Percentiles rank a stretch among this genome's conserved stretches.
These are phyloP conservation scores for Umimayanthus kanabou DNA, from an alignment of 92 coral and sea anemone species.

Conservation along the genomic window DNA sequence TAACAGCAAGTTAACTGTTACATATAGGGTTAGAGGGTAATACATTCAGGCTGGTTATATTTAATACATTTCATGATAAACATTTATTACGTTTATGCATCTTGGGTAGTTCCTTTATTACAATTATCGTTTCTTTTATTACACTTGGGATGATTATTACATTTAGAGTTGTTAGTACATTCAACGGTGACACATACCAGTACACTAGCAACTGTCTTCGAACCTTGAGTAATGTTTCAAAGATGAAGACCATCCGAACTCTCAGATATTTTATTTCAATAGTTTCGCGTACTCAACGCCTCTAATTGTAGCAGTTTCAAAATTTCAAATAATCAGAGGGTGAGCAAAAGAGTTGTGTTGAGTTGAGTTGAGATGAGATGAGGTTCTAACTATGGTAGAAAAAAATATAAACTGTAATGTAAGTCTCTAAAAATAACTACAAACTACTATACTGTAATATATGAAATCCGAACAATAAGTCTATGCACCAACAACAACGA, in stretches of 20 bases:
- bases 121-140: too few relatives aligned
- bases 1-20: too few relatives aligned
- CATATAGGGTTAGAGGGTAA: too few relatives aligned
- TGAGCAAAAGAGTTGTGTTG: background rate
- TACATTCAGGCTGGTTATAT: too few relatives aligned
- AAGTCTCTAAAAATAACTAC: background rate
- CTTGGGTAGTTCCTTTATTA: too few relatives aligned
- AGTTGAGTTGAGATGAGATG: background rate
- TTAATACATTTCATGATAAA: too few relatives aligned
- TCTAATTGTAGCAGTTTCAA: background rate
- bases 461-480: background rate
- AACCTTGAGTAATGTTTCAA: background rate
- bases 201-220: background rate
- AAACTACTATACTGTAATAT: background rate
- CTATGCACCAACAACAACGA: background rate
- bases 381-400: constrained; percentile 8
- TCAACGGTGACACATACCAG: too few relatives aligned
- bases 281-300: background rate
- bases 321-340: background rate
- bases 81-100: too few relatives aligned
- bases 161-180: too few relatives aligned
- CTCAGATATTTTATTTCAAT: background rate
- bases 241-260: background rate
- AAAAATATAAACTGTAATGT: background rate
- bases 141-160: too few relatives aligned